Percentiles rank a stretch among this genome's conserved stretches.
Conservation (phyloP, 2,113 vertebrate genomes). For the Spizaetus ornatus region DNA sequence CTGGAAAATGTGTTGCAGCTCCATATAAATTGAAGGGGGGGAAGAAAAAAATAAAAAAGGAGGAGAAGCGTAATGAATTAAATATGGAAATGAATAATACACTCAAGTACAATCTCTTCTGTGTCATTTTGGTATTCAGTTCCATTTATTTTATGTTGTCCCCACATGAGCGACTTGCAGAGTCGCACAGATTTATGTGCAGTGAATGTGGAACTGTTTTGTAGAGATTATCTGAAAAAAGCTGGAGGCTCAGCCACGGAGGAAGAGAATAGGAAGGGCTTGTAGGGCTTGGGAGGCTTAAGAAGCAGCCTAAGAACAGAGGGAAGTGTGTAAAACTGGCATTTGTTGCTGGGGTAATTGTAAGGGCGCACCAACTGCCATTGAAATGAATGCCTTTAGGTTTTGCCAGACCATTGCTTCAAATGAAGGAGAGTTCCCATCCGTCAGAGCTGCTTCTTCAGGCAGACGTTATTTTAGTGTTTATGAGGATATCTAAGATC, state of each 20-base stretch:
- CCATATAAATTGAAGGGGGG: not conserved
- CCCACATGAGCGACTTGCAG: not conserved
- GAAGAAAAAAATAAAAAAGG: not conserved
- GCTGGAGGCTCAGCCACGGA: not conserved
- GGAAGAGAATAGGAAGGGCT: not conserved
- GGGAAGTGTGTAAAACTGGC: not conserved
- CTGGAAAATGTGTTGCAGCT: constrained; percentile 58
- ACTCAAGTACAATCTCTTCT: constrained; percentile 14
- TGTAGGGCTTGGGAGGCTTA: not conserved
- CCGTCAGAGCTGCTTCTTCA: not conserved
- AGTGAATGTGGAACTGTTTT: constrained; percentile 10
- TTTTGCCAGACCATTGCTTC: not conserved
- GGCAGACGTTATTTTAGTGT: not conserved
- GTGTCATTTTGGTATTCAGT: constrained; percentile 21
- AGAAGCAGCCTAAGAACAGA: not conserved
- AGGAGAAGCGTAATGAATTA: constrained; percentile 36
- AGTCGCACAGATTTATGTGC: not conserved
- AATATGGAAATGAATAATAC: constrained; percentile 64
- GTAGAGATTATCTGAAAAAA: not conserved
- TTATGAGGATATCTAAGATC: not conserved
- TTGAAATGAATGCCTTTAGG: not conserved
- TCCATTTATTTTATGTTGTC: constrained; percentile 27
- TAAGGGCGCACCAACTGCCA: not conserved
- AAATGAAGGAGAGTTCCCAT: not conserved
- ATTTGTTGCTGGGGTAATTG: not conserved